These are phyloP conservation scores for Clytia hemisphaerica DNA, from an alignment of 30 jellyfish, hydroid and myxozoan genomes.

Conservation along the genomic window DNA sequence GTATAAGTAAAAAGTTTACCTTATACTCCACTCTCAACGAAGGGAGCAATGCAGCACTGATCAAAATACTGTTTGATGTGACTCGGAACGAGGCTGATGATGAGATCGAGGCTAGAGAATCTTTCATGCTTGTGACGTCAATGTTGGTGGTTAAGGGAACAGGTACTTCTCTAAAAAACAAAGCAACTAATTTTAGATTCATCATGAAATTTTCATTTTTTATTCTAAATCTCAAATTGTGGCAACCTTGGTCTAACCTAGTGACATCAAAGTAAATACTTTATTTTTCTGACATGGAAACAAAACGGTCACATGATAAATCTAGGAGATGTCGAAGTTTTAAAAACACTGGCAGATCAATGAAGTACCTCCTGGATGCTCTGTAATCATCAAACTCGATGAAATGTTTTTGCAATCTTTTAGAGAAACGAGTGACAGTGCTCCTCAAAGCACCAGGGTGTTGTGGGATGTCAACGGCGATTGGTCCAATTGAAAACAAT, in stretches of 20 bases:
- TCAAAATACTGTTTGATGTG: slow-evolving; percentile 38
- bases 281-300: not conserved
- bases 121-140: slow-evolving; percentile 55
- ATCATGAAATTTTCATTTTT: not conserved
- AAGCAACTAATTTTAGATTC: not conserved
- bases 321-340: not conserved
- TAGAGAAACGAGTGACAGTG: slow-evolving; percentile 55
- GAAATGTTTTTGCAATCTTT: slow-evolving; percentile 68
- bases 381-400: slow-evolving; percentile 73
- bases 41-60: slow-evolving; percentile 80
- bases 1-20: slow-evolving; percentile 20
- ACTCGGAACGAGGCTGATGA: slow-evolving; percentile 51
- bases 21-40: slow-evolving; percentile 70
- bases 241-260: no score
- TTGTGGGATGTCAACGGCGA: slow-evolving; percentile 75
- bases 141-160: not conserved
- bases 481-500: slow-evolving; percentile 46
- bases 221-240: not conserved
- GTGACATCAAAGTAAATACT: not conserved
- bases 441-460: slow-evolving; percentile 79
- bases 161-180: not conserved
- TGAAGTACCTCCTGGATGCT: slow-evolving; percentile 38
- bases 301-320: no score
- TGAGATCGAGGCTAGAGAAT: slow-evolving; percentile 48
- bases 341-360: not conserved